Conservation (phyloP, 2,888 invertebrate genomes). For the Ormyrus labotus region DNA sequence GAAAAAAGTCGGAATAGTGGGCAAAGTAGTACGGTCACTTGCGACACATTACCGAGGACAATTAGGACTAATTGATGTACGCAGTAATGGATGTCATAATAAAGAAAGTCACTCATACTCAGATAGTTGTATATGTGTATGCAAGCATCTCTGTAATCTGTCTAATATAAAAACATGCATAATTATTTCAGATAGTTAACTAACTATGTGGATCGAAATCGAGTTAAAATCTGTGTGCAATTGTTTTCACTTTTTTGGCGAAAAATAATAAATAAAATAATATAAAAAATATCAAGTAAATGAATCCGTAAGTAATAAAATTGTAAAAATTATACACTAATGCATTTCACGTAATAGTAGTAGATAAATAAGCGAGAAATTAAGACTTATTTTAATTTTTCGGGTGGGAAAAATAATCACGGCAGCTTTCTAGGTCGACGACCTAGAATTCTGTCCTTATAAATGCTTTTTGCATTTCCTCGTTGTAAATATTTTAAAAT, state of each 20-base stretch:
- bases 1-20: slow-evolving; percentile 1
- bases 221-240: not conserved
- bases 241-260: not conserved
- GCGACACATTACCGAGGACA: slow-evolving; percentile 66
- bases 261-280: too few species aligned
- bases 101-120: slow-evolving; percentile 27
- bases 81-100: slow-evolving; percentile 37
- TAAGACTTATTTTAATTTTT: too few species aligned
- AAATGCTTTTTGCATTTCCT: too few species aligned
- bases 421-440: too few species aligned
- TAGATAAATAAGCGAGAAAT: too few species aligned
- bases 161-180: not conserved
- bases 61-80: slow-evolving; percentile 69
- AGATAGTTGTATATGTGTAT: not conserved
- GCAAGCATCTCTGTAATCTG: not conserved
- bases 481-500: too few species aligned
- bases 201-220: not conserved
- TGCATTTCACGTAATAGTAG: too few species aligned
- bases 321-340: too few species aligned
- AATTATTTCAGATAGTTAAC: not conserved
- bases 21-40: not conserved
- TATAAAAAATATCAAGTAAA: too few species aligned
- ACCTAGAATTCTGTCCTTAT: too few species aligned
- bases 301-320: too few species aligned
- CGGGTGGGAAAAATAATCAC: too few species aligned